Base-by-base conservation (phyloP, 2,797 vertebrate genomes). In the Crypturellus tataupa region DNA sequence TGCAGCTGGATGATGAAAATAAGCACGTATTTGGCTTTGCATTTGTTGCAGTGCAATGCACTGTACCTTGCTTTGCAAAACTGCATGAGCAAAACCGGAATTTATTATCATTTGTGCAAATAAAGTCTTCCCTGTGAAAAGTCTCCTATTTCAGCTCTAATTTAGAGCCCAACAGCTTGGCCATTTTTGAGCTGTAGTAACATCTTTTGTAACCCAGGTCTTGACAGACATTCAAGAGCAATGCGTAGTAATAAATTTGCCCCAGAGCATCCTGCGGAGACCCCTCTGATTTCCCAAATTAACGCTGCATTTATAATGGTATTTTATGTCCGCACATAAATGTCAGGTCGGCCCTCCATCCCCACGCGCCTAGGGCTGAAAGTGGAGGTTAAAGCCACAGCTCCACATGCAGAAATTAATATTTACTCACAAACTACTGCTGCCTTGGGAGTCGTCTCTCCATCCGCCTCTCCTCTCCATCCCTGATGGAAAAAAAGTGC, bases 1-100 rank as follows among this genome's bases (percentile, higher is more conserved):
- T 70, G 55, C 80, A 55, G 27, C 56, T 31, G 39, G 14, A 37
- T 20, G 49, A 40, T 20, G 49, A 40, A 69, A 78, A 75, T 2
- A 58, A 12, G 44, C 27, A 29, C 14, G 12, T 27, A 5, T 16
- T 44, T 47, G 47, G 33, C 16, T 31, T 49, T 44, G 25, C 17
- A 33, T 3, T 23, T 10, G 10, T 27, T 33, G 15, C 37, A 27
- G n/a, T 5, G 51, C 31, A 12, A 40, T 0, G 27, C 47, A 1
- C 3, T 19, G 15, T 25, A 33, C 56, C 42, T 39, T 31, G 4
- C 33, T 64, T 64, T 42, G 29, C 1, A 4, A 46, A 46, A 31
- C 9, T 37, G 40, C 56, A 33, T 15, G 46, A 35, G 42, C 5
- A 62, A 77, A 65, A 23, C 17, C 18, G 2, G 51, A 60, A 59